phyloP scores from a whole-genome alignment of 2,797 vertebrate genomes.

The Amblyopsis hoosieri region DNA sequence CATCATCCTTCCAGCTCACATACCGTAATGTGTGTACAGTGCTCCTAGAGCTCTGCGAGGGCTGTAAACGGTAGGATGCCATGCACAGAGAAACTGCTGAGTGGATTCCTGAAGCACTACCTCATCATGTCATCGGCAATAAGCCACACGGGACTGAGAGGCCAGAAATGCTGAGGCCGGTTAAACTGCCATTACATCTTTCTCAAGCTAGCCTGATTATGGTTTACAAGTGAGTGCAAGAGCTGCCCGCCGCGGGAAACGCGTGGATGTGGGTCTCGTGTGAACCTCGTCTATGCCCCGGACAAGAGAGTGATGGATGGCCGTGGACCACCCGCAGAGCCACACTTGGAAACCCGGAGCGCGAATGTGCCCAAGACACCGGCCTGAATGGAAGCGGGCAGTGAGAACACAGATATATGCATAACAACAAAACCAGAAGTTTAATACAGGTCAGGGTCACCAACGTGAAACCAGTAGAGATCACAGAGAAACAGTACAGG shows the following conservation, averaged over 20 bases:
- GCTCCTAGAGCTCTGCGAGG: constrained; percentile 31
- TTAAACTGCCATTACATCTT: constrained; percentile 73
- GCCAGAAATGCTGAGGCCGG: constrained; percentile 62
- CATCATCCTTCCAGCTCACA: constrained; percentile 33
- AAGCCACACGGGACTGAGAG: constrained; percentile 56
- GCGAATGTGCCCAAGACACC: constrained; percentile 42
- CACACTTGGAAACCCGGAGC: constrained; percentile 28
- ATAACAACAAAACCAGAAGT: constrained; percentile 35
- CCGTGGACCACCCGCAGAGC: constrained; percentile 67
- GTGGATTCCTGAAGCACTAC: constrained; percentile 57
- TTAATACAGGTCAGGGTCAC: constrained; percentile 5
- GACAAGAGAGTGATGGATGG: constrained; percentile 67
- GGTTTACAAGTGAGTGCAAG: constrained; percentile 73
- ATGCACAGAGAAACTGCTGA: constrained; percentile 37
- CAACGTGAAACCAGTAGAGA: constrained; percentile 23
- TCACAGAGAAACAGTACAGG: constrained; percentile 26
- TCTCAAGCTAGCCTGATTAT: constrained; percentile 66
- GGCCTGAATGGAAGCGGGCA: constrained; percentile 24
- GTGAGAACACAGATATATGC: constrained; percentile 26
- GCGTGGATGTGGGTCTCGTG: constrained; percentile 67
- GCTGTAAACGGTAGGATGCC: constrained; percentile 36
- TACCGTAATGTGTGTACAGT: constrained; percentile 26
- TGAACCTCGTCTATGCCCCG: constrained; percentile 64
- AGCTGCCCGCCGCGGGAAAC: constrained; percentile 59
- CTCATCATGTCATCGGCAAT: constrained; percentile 69